Evolutionary conservation across 2,797 vertebrate species (phyloP), one percentile per base, ranked within the genome.

Genomic region (Propithecus deckenii): DNA sequence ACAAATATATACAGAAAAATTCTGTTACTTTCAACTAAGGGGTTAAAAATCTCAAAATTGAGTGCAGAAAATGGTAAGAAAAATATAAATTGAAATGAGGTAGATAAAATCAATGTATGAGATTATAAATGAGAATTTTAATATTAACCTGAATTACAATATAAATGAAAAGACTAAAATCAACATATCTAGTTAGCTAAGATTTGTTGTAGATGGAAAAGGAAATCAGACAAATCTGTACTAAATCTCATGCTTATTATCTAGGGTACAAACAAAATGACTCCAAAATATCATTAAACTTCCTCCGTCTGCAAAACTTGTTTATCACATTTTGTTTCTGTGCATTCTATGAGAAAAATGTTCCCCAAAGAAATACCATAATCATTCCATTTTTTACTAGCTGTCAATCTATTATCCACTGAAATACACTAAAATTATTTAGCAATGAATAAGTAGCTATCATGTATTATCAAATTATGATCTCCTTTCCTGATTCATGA

Each of bases 91-190:
- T 74, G 20, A 85, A 78, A 92, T 69, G 43, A 90, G 18, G 7
- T 63, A 4, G 61, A 23, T 84, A 92, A 89, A 93, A 91, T 84
- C 50, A 72, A 72, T 92, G 55, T 50, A 67, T 72, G 48, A 83
- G 25, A 85, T 94, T 96, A 63, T 74, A 96, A 89, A 41, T 71
- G 15, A 92, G 32, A 91, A 81, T 28, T 78, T 79, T 84, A 91
- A 78, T 96, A 92, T 95, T 95, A 96, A 92, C 13, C 12, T 79
- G n/a, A 94, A 96, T 96, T 92, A 80, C 12, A 96, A 91, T 87
- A 86, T 84, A 95, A 97, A 91, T 83, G 67, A 87, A 93, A 96
- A 95, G 63, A 85, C 50, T 52, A 91, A 95, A 75, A 79, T 92
- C 22, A 92, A 87, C 59, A 90, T 75, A 85, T 86, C 48, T 57